A percentile compares a stretch with the other conserved stretches of the same genome.
phyloP scores from a whole-genome alignment of 1,140 invertebrate species.

The Drosophila lowei region DNA sequence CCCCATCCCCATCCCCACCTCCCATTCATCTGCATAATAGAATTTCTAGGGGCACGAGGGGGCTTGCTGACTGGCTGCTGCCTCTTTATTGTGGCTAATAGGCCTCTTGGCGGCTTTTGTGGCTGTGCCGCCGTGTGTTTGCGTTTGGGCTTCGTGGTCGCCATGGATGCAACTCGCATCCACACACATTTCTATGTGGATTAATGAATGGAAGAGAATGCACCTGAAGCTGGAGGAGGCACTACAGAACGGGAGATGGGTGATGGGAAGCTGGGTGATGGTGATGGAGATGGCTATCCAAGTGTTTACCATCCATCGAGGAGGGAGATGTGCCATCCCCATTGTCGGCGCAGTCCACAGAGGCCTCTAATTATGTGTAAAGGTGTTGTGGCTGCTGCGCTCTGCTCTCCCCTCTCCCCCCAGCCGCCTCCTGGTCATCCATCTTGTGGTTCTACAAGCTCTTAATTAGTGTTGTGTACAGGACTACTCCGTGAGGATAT shows the following conservation, averaged over 20 bases:
- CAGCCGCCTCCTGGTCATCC: slow-evolving; percentile 16
- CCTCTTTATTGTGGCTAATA: slow-evolving; percentile 81
- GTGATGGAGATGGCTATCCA: slow-evolving; percentile 34
- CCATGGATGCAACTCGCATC: slow-evolving; percentile 21
- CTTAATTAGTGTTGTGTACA: slow-evolving; percentile 64
- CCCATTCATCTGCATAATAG: slow-evolving; percentile 76
- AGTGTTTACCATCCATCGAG: slow-evolving; percentile 66
- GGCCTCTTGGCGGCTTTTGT: slow-evolving; percentile 71
- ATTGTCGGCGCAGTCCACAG: slow-evolving; percentile 68
- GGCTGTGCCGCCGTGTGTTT: slow-evolving; percentile 67
- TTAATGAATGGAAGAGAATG: slow-evolving; percentile 68
- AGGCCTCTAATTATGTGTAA: slow-evolving; percentile 78
- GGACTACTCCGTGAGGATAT: slow-evolving; percentile 20
- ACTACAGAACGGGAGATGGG: slow-evolving; percentile 6
- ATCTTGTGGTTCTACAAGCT: slow-evolving; percentile 34
- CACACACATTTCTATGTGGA: slow-evolving; percentile 64
- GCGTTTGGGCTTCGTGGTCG: slow-evolving; percentile 51
- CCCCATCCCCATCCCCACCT: slow-evolving; percentile 26
- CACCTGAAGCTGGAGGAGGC: slow-evolving; percentile 1
- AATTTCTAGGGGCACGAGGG: slow-evolving; percentile 32
- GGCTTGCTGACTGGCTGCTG: slow-evolving; percentile 28
- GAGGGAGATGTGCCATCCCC: slow-evolving; percentile 12
- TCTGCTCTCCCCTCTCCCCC: too few relatives aligned
- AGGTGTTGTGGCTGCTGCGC: slow-evolving; percentile 57
- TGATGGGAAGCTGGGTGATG: not conserved